Evolutionary conservation across 2,888 invertebrate genomes (phyloP), one percentile per base, ranked within the genome.

Genomic region (Cantharis flavilabris): DNA sequence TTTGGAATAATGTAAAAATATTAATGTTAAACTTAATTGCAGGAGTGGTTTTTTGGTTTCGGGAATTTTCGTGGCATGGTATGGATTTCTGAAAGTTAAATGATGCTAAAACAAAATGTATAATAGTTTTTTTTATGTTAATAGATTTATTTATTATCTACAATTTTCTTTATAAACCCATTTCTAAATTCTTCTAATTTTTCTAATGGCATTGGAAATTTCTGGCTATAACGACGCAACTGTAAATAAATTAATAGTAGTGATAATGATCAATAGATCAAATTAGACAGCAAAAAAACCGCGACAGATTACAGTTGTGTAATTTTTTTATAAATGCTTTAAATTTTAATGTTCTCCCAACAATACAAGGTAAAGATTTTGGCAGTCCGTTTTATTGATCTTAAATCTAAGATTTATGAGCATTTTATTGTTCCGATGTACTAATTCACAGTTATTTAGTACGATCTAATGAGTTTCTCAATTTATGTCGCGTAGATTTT

Each of bases 41-140:
- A 84, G 84, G 82, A 75, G 83, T 33, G 80, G 83, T 18, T 72
- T 83, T 10, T 74, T 83, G 11, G 69, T 81, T 30, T 82, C 83
- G 18, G 82, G 83, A 20, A 76, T 79, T 20, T 30, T 83, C 49
- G 71, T 84, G 16, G 76, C 81, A 13, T 83, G 82, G 82, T 71
- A 82, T 26, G 78, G 81, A 9, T 81, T 80, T 77, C 76, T 75
- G 9, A 79, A 80, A 64, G 69, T 81, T 30, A 81, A 80, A 63
- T 82, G 78, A 73, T 78, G 73, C 26, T 70, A 62, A 18, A 23
- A 26, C 11, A 20, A 70, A 64, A 49, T 49, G 49, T n/a, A 2
- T 5, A n/a, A 20, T 20, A 20, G 20, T n/a, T 49, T 16, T 49
- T 49, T 33, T 49, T 11, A 33, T 33, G 33, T 33, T 7, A 49